Evolutionary conservation across 2,888 invertebrate genomes (phyloP).

Genomic region (Stomorhina lunata): DNA sequence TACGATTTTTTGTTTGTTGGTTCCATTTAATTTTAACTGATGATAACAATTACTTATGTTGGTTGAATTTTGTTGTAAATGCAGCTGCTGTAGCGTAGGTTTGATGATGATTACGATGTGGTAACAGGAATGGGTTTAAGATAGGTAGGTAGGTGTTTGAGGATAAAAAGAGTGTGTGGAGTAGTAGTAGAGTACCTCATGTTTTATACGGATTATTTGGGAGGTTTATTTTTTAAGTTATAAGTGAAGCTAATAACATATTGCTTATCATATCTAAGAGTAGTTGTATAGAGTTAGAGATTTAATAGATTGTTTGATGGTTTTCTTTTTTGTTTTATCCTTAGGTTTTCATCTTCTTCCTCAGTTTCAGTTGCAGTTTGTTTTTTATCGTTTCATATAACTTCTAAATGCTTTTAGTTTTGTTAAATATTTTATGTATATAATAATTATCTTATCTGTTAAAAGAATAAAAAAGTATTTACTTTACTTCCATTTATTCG

Average conservation of each 20-base stretch:
- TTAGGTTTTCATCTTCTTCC: background rate
- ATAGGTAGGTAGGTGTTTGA: background rate
- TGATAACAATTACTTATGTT: slow-evolving; percentile 41
- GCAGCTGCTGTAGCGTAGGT: background rate
- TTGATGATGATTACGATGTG: background rate
- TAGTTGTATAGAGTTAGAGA: slow-evolving; percentile 32
- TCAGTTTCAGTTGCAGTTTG: background rate
- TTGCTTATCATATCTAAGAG: slow-evolving; percentile 62
- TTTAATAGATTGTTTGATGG: slow-evolving; percentile 41
- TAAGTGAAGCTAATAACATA: slow-evolving; percentile 63
- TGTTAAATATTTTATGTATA: slow-evolving; percentile 31
- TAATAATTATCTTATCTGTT: background rate
- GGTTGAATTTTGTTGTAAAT: slow-evolving; percentile 17
- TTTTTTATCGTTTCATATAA: slow-evolving; percentile 28
- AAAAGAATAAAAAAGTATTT: slow-evolving; percentile 23
- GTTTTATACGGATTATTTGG: slow-evolving; percentile 27
- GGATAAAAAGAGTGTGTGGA: background rate
- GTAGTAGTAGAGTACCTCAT: slow-evolving; percentile 4
- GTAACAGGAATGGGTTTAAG: too few species aligned
- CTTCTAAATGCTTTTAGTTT: slow-evolving; percentile 62
- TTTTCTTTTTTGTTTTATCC: slow-evolving; percentile 23
- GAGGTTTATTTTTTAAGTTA: slow-evolving; percentile 51
- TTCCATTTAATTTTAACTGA: slow-evolving; percentile 3
- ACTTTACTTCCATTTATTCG: slow-evolving; percentile 63
- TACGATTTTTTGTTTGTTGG: background rate